A percentile compares a stretch with the other conserved stretches of the same genome.
Evolutionary conservation across 2,888 invertebrate species (phyloP).

Genomic region (Papilio protenor): DNA sequence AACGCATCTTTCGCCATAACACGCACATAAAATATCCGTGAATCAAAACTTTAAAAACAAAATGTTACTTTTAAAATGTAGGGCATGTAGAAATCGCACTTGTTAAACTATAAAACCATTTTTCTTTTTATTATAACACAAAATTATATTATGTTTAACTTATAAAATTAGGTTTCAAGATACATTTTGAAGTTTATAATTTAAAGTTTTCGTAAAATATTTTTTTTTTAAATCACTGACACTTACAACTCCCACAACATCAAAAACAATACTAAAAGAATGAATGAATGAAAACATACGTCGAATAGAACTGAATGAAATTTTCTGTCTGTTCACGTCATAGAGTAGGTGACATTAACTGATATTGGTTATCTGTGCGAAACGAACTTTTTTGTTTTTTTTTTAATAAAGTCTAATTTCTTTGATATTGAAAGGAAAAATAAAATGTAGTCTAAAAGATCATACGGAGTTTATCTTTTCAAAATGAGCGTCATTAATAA

Average conservation of each 20-base stretch:
- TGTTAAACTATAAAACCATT: constrained; percentile 14
- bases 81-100: constrained; percentile 57
- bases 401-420: not conserved
- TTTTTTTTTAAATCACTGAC: not conserved
- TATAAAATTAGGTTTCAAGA: constrained; percentile 20
- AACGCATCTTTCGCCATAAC: constrained; percentile 65
- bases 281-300: constrained; percentile 2
- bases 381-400: not conserved
- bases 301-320: not conserved
- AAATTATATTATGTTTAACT: constrained; percentile 27
- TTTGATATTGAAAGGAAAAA: not conserved
- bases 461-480: too few species aligned
- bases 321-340: not conserved
- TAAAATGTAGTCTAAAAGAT: too few species aligned
- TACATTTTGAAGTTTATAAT: constrained; percentile 10
- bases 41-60: constrained; percentile 52
- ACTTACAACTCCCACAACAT: not conserved
- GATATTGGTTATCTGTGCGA: not conserved
- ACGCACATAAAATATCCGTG: constrained; percentile 65
- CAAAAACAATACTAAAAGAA: constrained; percentile 22
- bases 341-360: not conserved
- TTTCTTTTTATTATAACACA: not conserved
- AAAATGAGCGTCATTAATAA: not conserved
- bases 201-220: constrained; percentile 32
- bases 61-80: constrained; percentile 60